These are phyloP conservation scores for Momotus momota DNA, from an alignment of 2,797 vertebrate genomes.

Conservation along the genomic window DNA sequence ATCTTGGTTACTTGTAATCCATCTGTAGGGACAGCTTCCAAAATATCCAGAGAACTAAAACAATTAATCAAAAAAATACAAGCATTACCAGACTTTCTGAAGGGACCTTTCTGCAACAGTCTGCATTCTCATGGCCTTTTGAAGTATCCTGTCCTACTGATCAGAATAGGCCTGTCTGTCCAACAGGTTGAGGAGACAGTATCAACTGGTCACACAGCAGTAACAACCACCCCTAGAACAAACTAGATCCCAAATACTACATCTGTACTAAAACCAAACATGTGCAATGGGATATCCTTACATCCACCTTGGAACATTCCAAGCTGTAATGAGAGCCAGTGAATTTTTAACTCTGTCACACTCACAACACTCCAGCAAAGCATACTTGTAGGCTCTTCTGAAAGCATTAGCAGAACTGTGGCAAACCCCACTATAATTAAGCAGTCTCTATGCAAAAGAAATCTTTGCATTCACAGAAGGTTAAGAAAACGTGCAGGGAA, in stretches of 20 bases:
- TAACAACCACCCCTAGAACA: neutral
- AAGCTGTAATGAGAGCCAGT: neutral
- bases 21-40: conserved; percentile 69
- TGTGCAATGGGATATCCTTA: neutral
- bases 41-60: conserved; percentile 72
- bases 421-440: neutral
- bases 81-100: conserved; percentile 33
- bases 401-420: neutral
- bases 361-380: neutral
- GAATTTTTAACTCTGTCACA: neutral
- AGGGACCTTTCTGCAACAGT: neutral
- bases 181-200: neutral
- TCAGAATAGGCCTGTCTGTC: neutral
- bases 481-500: neutral
- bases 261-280: neutral
- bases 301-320: neutral
- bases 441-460: neutral
- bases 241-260: neutral
- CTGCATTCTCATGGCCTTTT: neutral
- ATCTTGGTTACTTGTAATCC: conserved; percentile 62
- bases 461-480: neutral
- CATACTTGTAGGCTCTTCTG: neutral
- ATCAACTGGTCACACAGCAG: neutral
- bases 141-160: neutral
- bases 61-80: conserved; percentile 41